Evolutionary conservation across 1,140 invertebrate species (phyloP), one percentile per base, ranked within the genome.

Genomic region (Dinoponera quadriceps): DNA sequence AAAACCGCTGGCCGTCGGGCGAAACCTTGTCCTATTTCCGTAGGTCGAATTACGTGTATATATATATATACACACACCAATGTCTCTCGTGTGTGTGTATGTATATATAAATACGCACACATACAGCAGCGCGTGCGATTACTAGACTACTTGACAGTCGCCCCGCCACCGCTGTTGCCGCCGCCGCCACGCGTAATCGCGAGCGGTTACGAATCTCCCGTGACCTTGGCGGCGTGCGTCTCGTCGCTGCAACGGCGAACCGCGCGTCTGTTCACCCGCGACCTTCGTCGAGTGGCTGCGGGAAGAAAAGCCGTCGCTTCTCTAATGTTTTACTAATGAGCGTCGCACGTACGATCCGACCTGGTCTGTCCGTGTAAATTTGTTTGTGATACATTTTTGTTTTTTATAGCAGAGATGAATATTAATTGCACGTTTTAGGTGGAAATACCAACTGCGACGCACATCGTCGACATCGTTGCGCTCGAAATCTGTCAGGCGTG

Each of bases 1-100:
- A 27, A 29, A 69, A 16, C 18, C 38, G 33, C 29, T 22, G 38
- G 54, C 33, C 33, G 16, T 13, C 38, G 38, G 11, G 33, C 38
- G 55, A 51, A 83, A 83, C 74, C 74, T 83, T 78, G 63, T 80
- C 74, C 74, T 80, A 80, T 78, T 83, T 83, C 55, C 59, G 60
- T 83, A 78, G 13, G 9, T 13, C 38, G 51, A 25, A 1, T 14
- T 44, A 33, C 20, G 20, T 29, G 27, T 14, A 13, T 33, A 20
- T 33, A 27, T 13, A 18, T 27, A 29, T 3, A 48, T 69, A 33
- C 33, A 7, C 7, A 33, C 7, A 33, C 7, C 2, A 2, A 33
- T 7, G 33, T 33, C 33, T 33, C 33, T 33, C 33, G 16, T 55
- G n/a, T 48, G 3, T 18, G 2, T 13, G 9, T 33, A 20, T 69